Base-by-base conservation (phyloP, 2,113 vertebrate species). In the Reinhardtius hippoglossoides region DNA sequence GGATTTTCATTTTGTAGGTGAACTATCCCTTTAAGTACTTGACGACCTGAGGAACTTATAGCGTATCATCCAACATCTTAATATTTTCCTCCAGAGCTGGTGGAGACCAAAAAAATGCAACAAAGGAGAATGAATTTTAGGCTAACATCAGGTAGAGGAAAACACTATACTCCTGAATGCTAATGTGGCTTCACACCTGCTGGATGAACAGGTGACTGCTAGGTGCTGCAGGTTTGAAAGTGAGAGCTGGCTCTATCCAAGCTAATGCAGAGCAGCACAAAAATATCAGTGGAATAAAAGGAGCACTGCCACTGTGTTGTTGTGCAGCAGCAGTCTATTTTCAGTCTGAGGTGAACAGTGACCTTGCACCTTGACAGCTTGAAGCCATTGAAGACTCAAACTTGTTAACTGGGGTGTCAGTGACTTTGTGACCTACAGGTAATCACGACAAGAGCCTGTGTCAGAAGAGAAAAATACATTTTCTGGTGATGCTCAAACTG, bases 341-440 rank as follows among this genome's bases (percentile, higher is more conserved):
- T 23, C 27, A 48, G 23, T 40, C 27, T 18, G 27, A 55, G 54
- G 59, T 31, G 23, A 62, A 64, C 42, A 55, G 12, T 46, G 37
- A 68, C 57, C 9, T 46, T 54, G 67, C n/a, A 71, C 50, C 50
- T 64, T 42, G 16, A 37, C 59, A 37, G 54, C 65, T 67, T 50
- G 31, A 60, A 0, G 54, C 18, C 9, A 5, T 44, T 13, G 40
- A 66, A 26, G 56, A 81, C 59, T 44, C 24, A 52, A 46, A 78
- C 18, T 76, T 82, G 82, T 66, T 15, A 23, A 23, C 64, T 75
- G 77, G 7, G 59, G 23, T 63, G 37, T 64, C 23, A 16, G 16
- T 56, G 74, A 83, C 59, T 75, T 31, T 56, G 64, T 63, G 70
- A 63, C 76, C 79, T 62, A 23, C 0, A 0, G 48, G 48, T 52